Evolutionary conservation across 2,797 vertebrate genomes (phyloP).

Genomic region (Poeciliopsis turneri): DNA sequence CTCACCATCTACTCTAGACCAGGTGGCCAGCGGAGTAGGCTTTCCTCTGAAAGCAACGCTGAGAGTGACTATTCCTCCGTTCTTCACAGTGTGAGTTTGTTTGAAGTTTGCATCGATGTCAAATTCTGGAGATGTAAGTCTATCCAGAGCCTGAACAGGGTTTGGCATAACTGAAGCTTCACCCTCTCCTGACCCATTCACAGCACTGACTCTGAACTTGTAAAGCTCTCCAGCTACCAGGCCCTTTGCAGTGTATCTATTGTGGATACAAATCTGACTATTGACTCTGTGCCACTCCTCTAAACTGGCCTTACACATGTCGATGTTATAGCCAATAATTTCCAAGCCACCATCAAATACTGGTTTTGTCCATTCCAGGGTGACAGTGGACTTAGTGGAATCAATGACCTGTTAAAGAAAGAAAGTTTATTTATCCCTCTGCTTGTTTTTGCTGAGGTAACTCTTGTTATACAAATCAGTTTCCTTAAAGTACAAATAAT

Average conservation of each 20-base stretch:
- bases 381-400: constrained; percentile 94
- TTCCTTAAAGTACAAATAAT: neutral
- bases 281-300: constrained; percentile 97
- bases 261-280: constrained; percentile 90
- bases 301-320: constrained; percentile 98
- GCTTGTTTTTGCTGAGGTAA: neutral
- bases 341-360: constrained; percentile 96
- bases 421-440: neutral
- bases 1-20: constrained; percentile 90
- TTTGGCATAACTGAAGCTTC: constrained; percentile 89
- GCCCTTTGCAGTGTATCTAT: constrained; percentile 88
- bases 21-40: constrained; percentile 91
- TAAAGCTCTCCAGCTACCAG: constrained; percentile 93
- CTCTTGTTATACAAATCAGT: neutral
- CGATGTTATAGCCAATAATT: constrained; percentile 97
- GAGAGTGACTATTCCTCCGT: constrained; percentile 90
- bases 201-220: constrained; percentile 94
- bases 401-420: constrained; percentile 75
- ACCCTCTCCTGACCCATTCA: constrained; percentile 93
- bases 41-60: constrained; percentile 91
- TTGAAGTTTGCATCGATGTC: constrained; percentile 95
- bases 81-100: constrained; percentile 95
- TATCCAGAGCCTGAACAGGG: constrained; percentile 89
- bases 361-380: constrained; percentile 94
- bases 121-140: constrained; percentile 94